Conservation (phyloP, 2,888 invertebrate genomes). For the Catonia carolina region DNA sequence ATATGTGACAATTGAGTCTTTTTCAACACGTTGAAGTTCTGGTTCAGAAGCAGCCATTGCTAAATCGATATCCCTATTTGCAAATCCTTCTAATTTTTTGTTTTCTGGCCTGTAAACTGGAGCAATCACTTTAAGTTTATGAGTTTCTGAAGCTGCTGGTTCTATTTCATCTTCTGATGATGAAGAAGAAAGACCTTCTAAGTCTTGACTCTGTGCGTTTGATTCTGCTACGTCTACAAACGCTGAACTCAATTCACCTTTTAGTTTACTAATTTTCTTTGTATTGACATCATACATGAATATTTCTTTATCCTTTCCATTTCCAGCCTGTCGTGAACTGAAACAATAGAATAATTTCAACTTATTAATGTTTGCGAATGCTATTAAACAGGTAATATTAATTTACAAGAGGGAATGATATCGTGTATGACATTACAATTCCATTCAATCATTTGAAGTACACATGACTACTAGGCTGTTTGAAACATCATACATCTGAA, state of each 20-base stretch:
- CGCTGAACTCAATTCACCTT: constrained; percentile 73
- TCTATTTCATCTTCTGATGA: neutral
- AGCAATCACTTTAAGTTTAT: constrained; percentile 4
- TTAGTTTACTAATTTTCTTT: constrained; percentile 66
- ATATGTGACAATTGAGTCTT: neutral
- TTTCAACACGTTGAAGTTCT: constrained; percentile 13
- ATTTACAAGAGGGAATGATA: too few species aligned
- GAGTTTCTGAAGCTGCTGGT: constrained; percentile 19
- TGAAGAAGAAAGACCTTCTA: constrained; percentile 34
- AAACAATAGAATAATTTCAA: neutral
- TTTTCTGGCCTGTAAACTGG: constrained; percentile 15
- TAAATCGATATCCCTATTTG: constrained; percentile 6
- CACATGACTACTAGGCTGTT: too few species aligned
- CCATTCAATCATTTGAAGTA: too few species aligned
- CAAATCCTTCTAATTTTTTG: neutral
- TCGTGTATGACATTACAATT: too few species aligned
- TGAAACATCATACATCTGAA: too few species aligned
- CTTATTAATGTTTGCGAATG: too few species aligned
- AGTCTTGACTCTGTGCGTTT: constrained; percentile 61
- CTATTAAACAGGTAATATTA: too few species aligned
- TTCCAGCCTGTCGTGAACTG: neutral
- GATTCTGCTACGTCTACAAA: constrained; percentile 84
- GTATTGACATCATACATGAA: constrained; percentile 79
- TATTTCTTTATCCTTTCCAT: constrained; percentile 61
- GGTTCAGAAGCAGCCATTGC: constrained; percentile 14